Evolutionary conservation across 2,797 vertebrate species (phyloP).

Genomic region (Phaenicophaeus curvirostris): DNA sequence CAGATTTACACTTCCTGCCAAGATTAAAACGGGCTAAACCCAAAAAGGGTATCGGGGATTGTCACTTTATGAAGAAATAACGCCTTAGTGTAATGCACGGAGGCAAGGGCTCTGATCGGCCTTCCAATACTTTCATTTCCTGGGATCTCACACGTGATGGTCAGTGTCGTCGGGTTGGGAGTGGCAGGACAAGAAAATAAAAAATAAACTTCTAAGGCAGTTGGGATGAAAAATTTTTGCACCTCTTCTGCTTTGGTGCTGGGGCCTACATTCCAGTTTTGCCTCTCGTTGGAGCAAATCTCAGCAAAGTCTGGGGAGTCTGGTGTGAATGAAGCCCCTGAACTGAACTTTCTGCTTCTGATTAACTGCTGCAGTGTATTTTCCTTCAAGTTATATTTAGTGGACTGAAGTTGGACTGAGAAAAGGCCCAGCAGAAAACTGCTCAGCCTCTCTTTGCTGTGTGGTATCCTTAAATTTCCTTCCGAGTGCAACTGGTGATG

Average conservation of each 20-base stretch:
- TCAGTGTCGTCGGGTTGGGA: neutral
- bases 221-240: neutral
- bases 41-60: conserved; percentile 78
- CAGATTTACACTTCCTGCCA: conserved; percentile 79
- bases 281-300: neutral
- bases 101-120: neutral
- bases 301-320: neutral
- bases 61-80: conserved; percentile 76
- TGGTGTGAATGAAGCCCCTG: neutral
- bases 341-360: conserved; percentile 34
- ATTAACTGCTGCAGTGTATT: conserved; percentile 10
- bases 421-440: conserved; percentile 53
- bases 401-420: conserved; percentile 5
- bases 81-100: neutral
- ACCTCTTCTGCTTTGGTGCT: neutral
- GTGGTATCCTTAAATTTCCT: conserved; percentile 52
- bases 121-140: neutral
- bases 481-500: conserved; percentile 48
- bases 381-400: conserved; percentile 52
- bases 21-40: conserved; percentile 79
- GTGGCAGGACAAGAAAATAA: neutral
- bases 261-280: neutral
- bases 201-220: neutral
- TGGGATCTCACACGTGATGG: neutral
- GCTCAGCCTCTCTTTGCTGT: conserved; percentile 37